Percentiles rank a stretch among this genome's conserved stretches.
These are phyloP conservation scores for Drosophila subobscura DNA, from an alignment of 1,140 invertebrate genomes.

Conservation along the genomic window DNA sequence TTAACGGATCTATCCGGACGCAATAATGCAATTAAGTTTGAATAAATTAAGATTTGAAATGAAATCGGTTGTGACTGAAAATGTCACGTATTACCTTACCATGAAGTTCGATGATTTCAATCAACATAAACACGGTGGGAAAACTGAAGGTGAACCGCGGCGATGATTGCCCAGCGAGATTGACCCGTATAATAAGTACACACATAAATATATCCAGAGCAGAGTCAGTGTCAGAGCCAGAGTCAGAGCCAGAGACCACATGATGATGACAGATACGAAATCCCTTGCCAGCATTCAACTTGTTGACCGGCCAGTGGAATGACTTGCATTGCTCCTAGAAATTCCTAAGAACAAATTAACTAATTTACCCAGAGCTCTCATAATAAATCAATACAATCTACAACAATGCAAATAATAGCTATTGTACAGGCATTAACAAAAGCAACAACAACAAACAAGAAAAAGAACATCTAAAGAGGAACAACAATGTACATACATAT, in stretches of 20 bases:
- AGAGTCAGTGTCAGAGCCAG: not conserved
- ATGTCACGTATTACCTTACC: constrained; percentile 73
- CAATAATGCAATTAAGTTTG: constrained; percentile 66
- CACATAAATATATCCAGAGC: not conserved
- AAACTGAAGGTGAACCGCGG: constrained; percentile 45
- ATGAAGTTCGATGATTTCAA: constrained; percentile 66
- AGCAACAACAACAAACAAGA: constrained; percentile 5
- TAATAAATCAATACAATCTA: constrained; percentile 51
- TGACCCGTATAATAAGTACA: constrained; percentile 10
- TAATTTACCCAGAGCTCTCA: constrained; percentile 32
- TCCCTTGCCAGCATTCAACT: constrained; percentile 1
- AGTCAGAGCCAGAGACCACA: constrained; percentile 11
- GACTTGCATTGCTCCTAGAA: constrained; percentile 29
- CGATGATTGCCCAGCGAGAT: constrained; percentile 30
- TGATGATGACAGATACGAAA: constrained; percentile 9
- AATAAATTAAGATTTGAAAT: constrained; percentile 72
- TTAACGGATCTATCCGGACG: constrained; percentile 61
- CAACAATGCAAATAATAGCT: constrained; percentile 55
- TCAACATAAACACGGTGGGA: constrained; percentile 47
- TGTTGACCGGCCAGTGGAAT: not conserved
- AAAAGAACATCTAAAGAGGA: constrained; percentile 2
- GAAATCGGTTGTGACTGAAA: constrained; percentile 49
- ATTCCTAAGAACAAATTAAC: constrained; percentile 20
- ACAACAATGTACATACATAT: constrained; percentile 6
- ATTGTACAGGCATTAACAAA: constrained; percentile 46